Percentiles rank a stretch among this genome's conserved stretches.
These are phyloP conservation scores for Ctenomys sociabilis DNA, from an alignment of 2,113 vertebrate species.

Conservation along the genomic window DNA sequence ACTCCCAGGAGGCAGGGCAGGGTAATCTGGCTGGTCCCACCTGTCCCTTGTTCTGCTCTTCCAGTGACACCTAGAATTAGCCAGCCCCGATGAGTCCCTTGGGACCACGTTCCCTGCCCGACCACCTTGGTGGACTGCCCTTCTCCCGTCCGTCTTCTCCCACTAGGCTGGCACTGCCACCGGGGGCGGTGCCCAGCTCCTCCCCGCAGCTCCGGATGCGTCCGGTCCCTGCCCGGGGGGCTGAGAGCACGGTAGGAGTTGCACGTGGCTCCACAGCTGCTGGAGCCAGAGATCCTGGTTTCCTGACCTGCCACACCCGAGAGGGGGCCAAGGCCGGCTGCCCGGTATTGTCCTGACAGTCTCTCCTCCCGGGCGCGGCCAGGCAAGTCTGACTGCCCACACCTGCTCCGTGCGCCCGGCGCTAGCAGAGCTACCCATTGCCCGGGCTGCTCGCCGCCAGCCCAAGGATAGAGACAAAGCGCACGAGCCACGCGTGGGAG, in stretches of 20 bases:
- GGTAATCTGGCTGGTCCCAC: conserved; percentile 42
- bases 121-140: conserved; percentile 39
- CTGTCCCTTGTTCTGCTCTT: conserved; percentile 38
- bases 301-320: not conserved
- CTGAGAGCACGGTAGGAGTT: not conserved
- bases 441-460: not conserved
- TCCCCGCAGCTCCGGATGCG: conserved; percentile 33
- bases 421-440: not conserved
- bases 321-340: not conserved
- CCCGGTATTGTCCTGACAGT: not conserved
- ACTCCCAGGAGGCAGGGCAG: not conserved
- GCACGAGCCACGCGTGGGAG: conserved; percentile 62
- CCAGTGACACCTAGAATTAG: conserved; percentile 1
- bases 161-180: conserved; percentile 58
- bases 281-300: not conserved
- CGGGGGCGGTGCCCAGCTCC: conserved; percentile 69
- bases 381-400: not conserved
- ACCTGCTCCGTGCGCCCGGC: conserved; percentile 34
- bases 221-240: conserved; percentile 41
- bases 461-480: conserved; percentile 77
- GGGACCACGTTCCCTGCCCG: not conserved
- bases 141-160: conserved; percentile 55
- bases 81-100: not conserved
- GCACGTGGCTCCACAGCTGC: conserved; percentile 53
- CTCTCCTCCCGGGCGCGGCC: not conserved